Base-by-base conservation (phyloP, 2,888 invertebrate species). In the Aromia moschata region DNA sequence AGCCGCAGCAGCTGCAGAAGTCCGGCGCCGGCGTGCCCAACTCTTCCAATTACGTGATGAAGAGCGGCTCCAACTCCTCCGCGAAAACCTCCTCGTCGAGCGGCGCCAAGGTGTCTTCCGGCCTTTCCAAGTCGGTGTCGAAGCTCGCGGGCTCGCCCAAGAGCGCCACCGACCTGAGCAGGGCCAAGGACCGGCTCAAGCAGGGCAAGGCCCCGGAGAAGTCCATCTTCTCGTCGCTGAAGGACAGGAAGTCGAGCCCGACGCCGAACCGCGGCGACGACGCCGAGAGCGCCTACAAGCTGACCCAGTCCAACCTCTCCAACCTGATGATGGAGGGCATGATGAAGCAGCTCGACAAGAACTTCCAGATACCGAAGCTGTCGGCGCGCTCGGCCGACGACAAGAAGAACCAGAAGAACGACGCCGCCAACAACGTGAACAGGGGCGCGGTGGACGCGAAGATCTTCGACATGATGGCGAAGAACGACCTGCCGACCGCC, bases 361-460 rank as follows among this genome's bases (percentile, higher is more conserved):
- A 92, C 74, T 94, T 93, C 81, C 94, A 94, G 83, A 94, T 94
- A 72, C 93, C 93, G 0, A 94, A 93, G 80, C 78, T 93, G 58
- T 90, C 90, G 0, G 88, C 89, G 3, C 57, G 74, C 10, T 77
- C 37, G 15, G 49, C 58, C 47, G 74, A 64, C 51, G 72, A 71
- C 43, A 73, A 72, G 56, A 73, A 68, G 62, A 43, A 54, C 3
- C 58, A 56, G 37, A 65, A 69, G 37, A 70, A 66, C 18, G 72
- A 77, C 30, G 56, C 51, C 30, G 11, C 61, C 25, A 77, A 78
- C 60, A 77, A 76, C 57, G 64, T 77, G 2, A 75, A 73, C 47
- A 69, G 75, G 18, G 71, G 64, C 17, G 71, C 74, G 2, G 71
- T 76, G 1, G 80, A 79, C 52, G 68, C 74, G 30, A 80, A 80